Percentiles rank a stretch among this genome's conserved stretches.
phyloP scores from a whole-genome alignment of 2,113 vertebrate species.

The Crotalus helleri region DNA sequence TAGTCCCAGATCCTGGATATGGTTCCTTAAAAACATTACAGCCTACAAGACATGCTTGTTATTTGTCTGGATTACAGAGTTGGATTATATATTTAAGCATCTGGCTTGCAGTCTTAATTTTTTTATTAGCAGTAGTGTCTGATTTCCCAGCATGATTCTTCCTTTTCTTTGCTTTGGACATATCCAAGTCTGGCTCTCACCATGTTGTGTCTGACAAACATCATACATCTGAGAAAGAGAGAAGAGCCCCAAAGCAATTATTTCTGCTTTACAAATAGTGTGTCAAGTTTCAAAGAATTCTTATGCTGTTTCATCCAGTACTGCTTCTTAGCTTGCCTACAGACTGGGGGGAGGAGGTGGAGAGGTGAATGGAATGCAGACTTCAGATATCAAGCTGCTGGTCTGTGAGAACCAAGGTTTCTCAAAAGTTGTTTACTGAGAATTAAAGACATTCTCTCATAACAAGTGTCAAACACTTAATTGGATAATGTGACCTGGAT shows the following conservation, averaged over 20 bases:
- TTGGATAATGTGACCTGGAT: no score
- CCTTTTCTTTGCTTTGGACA: constrained; percentile 37
- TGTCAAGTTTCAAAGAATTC: no score
- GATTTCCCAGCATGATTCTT: constrained; percentile 61
- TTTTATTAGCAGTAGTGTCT: constrained; percentile 57
- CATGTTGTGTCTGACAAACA: constrained; percentile 28
- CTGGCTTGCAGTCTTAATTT: constrained; percentile 36
- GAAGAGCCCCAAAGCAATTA: neutral
- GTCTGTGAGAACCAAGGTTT: no score
- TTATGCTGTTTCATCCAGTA: no score
- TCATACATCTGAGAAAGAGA: constrained; percentile 29
- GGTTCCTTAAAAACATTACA: neutral
- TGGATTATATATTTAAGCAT: constrained; percentile 43
- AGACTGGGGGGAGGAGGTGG: no score
- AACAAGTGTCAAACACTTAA: no score
- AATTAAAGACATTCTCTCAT: no score
- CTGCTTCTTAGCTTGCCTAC: no score
- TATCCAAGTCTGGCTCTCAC: constrained; percentile 39
- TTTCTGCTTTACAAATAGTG: neutral
- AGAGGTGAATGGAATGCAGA: no score
- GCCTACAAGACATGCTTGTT: neutral
- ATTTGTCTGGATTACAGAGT: constrained; percentile 41
- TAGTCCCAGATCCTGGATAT: neutral
- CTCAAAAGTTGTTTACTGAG: no score
- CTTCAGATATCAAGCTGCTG: no score